Percentiles rank a stretch among this genome's conserved stretches.
phyloP scores from a whole-genome alignment of 1,140 invertebrate species.

The Oncopeltus fasciatus region DNA sequence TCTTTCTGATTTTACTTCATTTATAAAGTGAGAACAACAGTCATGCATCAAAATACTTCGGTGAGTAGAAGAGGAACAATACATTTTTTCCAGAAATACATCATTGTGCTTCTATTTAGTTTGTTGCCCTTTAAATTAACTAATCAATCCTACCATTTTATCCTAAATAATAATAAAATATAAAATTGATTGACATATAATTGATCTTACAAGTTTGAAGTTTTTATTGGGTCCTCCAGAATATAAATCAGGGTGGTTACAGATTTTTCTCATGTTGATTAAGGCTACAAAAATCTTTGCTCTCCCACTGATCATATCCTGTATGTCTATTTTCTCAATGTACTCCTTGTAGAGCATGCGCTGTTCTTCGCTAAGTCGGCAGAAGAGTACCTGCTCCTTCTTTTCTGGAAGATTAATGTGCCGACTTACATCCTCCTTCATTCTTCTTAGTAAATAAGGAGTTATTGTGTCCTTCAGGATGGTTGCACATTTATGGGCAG shows the following conservation, averaged over 20 bases:
- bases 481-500: constrained; percentile 76
- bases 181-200: no score
- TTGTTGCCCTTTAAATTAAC: no score
- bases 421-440: constrained; percentile 79
- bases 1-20: no score
- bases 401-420: constrained; percentile 76
- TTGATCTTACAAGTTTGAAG: constrained; percentile 13
- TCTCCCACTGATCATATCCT: constrained; percentile 45
- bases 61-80: no score
- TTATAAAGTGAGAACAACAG: no score
- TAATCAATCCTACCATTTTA: no score
- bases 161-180: no score
- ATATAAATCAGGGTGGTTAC: constrained; percentile 91
- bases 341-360: constrained; percentile 68
- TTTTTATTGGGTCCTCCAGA: constrained; percentile 37
- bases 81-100: no score
- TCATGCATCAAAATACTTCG: no score
- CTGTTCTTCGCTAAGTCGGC: constrained; percentile 75
- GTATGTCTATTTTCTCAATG: constrained; percentile 54
- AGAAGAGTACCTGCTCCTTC: constrained; percentile 92
- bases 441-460: constrained; percentile 81
- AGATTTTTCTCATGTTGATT: constrained; percentile 81
- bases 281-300: constrained; percentile 71
- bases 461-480: constrained; percentile 77
- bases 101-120: no score